Percentiles rank a stretch among this genome's conserved stretches.
Conservation (phyloP, 2,888 invertebrate genomes). For the Nemotelus pantherinus region DNA sequence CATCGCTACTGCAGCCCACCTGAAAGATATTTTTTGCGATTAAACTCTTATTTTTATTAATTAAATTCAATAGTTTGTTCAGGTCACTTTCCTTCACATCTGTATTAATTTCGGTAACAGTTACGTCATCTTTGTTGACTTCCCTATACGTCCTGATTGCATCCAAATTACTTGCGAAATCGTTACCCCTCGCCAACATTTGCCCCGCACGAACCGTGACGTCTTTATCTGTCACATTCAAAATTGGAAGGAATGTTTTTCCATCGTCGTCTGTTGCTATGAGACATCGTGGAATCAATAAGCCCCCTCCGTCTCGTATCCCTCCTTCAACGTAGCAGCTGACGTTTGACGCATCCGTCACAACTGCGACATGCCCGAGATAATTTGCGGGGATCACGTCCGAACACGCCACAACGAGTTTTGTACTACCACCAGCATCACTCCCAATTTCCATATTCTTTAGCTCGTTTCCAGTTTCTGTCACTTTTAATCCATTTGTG, state of each 20-base stretch:
- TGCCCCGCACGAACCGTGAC: not conserved
- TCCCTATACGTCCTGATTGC: not conserved
- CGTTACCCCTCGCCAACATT: slow-evolving; percentile 2
- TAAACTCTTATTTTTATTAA: not conserved
- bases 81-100: slow-evolving; percentile 2
- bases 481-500: slow-evolving; percentile 1
- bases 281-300: slow-evolving; percentile 17
- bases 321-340: slow-evolving; percentile 18
- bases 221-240: slow-evolving; percentile 16
- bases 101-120: not conserved
- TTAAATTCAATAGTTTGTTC: not conserved
- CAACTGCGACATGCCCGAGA: slow-evolving; percentile 1
- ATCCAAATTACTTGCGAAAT: not conserved
- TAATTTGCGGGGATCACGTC: slow-evolving; percentile 14
- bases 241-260: not conserved
- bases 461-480: not conserved
- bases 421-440: not conserved
- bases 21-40: slow-evolving; percentile 25
- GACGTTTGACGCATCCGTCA: slow-evolving; percentile 4
- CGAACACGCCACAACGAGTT: not conserved
- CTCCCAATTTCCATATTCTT: not conserved
- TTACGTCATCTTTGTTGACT: slow-evolving; percentile 4
- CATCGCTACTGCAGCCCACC: not conserved
- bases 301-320: not conserved
- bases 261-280: slow-evolving; percentile 13